Evolutionary conservation across 2,888 invertebrate genomes (phyloP), one percentile per base, ranked within the genome.

Genomic region (Eilema depressum): DNA sequence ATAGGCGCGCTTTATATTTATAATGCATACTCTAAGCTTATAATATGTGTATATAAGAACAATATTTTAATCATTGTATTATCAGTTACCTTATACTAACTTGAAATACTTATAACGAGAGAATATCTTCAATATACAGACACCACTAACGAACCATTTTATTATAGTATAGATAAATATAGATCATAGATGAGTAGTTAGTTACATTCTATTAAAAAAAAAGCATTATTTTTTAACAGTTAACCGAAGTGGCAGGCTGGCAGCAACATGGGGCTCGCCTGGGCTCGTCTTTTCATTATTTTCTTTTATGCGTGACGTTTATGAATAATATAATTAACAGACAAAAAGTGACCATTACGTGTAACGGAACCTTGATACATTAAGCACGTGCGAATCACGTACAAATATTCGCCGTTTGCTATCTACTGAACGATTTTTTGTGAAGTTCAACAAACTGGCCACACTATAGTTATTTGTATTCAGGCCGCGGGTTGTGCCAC

Each of bases 401-500:
- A 69, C 20, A 12, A 14, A 28, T 28, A 12, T 67, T 67, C 33
- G 53, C 68, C 30, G 41, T 60, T 37, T 63, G 41, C 66, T 63
- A 74, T 71, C 68, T 65, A 71, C 56, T 66, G 33, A 74, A 66
- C 69, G 69, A 70, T 66, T 73, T 76, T 76, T 76, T 80, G 75
- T 67, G 23, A 41, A 56, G 81, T 69, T 80, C 81, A 80, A 73
- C 66, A 71, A 74, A 82, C 81, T 78, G 28, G 41, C 59, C 41
- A 28, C 47, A 53, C 37, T 30, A 26, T 63, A 57, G 57, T 77
- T 26, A 73, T 82, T 73, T 41, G 26, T 72, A 74, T 79, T 74
- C 75, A 47, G 47, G 23, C 57, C 80, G 69, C 67, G 66, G 57
- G 56, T 47, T 41, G 60, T 63, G 23, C 14, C 56, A 64, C 33